Conservation (phyloP, 2,797 vertebrate species). For the Gouania willdenowi region DNA sequence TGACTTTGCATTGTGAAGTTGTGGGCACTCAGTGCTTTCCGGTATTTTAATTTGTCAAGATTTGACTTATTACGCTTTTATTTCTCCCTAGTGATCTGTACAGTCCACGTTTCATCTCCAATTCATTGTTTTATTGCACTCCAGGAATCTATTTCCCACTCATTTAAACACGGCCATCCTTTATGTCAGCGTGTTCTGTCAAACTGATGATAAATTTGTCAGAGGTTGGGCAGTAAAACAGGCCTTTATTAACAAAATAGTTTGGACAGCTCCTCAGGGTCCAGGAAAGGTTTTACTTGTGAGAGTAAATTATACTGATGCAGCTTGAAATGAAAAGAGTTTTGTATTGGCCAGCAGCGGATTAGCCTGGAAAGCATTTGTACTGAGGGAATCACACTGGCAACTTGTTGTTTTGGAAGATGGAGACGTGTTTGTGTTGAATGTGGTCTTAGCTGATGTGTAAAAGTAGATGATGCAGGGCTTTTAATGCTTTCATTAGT, state of each 20-base stretch:
- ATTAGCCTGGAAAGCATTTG: slow-evolving; percentile 1
- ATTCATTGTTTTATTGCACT: slow-evolving; percentile 8
- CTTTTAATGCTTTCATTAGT: slow-evolving; percentile 23
- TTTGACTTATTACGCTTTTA: neutral
- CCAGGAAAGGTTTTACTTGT: slow-evolving; percentile 7
- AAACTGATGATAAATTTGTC: slow-evolving; percentile 4
- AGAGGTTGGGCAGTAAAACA: neutral
- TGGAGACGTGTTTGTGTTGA: slow-evolving; percentile 8
- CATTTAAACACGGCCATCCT: neutral
- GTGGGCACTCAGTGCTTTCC: neutral
- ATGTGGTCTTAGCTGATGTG: too few relatives aligned
- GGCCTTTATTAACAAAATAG: slow-evolving; percentile 6
- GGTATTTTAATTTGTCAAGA: neutral
- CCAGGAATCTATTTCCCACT: neutral
- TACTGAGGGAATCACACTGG: slow-evolving; percentile 4
- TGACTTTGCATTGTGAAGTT: slow-evolving; percentile 14
- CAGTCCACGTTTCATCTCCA: neutral
- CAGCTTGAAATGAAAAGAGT: slow-evolving; percentile 17
- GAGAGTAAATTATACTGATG: slow-evolving; percentile 27
- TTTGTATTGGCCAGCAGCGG: neutral
- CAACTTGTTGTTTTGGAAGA: slow-evolving; percentile 25
- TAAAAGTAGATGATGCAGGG: too few relatives aligned
- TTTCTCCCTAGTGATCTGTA: neutral
- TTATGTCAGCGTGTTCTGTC: slow-evolving; percentile 7
- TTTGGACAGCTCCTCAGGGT: slow-evolving; percentile 6